Evolutionary conservation across 2,888 invertebrate genomes (phyloP).

Genomic region (Nomada ruficornis): DNA sequence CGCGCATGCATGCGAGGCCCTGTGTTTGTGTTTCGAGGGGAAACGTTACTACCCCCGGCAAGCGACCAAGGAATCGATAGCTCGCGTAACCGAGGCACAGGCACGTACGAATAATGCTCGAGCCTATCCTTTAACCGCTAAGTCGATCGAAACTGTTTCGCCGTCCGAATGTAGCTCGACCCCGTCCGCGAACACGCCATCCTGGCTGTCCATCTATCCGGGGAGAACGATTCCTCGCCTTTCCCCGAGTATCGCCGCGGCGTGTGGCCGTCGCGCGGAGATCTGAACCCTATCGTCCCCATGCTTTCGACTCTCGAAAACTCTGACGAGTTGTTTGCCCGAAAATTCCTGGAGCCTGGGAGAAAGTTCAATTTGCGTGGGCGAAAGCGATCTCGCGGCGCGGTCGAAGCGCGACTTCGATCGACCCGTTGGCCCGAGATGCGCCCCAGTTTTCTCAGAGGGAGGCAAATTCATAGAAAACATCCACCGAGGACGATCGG

Average conservation of each 20-base stretch:
- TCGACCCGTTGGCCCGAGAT: conserved; percentile 31
- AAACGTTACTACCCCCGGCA: conserved; percentile 69
- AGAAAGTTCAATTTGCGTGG: conserved; percentile 3
- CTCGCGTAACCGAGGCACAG: conserved; percentile 78
- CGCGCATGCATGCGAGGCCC: conserved; percentile 76
- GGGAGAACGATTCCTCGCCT: not conserved
- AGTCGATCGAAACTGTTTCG: conserved; percentile 69
- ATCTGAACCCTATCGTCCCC: too few species aligned
- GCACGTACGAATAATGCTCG: conserved; percentile 75
- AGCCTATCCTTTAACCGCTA: conserved; percentile 69
- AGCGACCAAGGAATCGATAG: conserved; percentile 78
- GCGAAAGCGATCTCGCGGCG: conserved; percentile 17
- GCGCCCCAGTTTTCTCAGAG: conserved; percentile 37
- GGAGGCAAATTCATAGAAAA: conserved; percentile 22
- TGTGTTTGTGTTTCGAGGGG: conserved; percentile 80
- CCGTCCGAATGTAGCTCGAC: conserved; percentile 28
- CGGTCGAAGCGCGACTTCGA: conserved; percentile 25
- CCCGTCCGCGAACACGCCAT: not conserved
- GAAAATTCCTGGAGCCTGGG: too few species aligned
- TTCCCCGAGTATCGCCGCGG: not conserved
- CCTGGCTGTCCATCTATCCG: not conserved
- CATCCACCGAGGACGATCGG: conserved; percentile 54
- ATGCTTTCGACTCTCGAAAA: too few species aligned
- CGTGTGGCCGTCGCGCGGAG: not conserved
- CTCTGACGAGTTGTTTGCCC: not conserved